Evolutionary conservation across 2,888 invertebrate species (phyloP), one percentile per base, ranked within the genome.

Genomic region (Aethes cnicana): DNA sequence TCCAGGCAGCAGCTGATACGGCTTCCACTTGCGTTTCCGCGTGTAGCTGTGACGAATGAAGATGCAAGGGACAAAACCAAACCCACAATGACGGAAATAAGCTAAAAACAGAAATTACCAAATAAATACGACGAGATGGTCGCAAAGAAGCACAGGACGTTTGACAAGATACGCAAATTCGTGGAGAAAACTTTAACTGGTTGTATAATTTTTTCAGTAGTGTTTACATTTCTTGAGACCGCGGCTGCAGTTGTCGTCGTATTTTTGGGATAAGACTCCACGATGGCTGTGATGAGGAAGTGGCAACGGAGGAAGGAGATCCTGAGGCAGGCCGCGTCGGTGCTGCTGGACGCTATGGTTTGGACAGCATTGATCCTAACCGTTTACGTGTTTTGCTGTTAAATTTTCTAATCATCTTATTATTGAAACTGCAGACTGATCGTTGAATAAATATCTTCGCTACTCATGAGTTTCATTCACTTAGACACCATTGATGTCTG

Each of bases 151-250:
- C n/a, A n/a, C n/a, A n/a, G n/a, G n/a, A n/a, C n/a, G n/a, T n/a
- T n/a, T n/a, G n/a, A n/a, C n/a, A n/a, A n/a, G n/a, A n/a, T n/a
- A n/a, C n/a, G n/a, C n/a, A n/a, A n/a, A n/a, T n/a, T n/a, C n/a
- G n/a, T n/a, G n/a, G n/a, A n/a, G n/a, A n/a, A n/a, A n/a, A n/a
- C n/a, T n/a, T n/a, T n/a, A n/a, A n/a, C n/a, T n/a, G n/a, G n/a
- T n/a, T n/a, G n/a, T n/a, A n/a, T n/a, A n/a, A n/a, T n/a, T n/a
- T n/a, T n/a, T n/a, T n/a, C n/a, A n/a, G n/a, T n/a, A n/a, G n/a
- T n/a, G n/a, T n/a, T 84, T 25, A 78, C 84, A 1, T 74, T 80
- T 52, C 74, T 74, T 35, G 84, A 85, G 63, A 77, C 84, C 28
- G 63, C 74, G 25, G 54, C 84, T 53, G 76, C 79, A 1, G 23